Percentiles rank a stretch among this genome's conserved stretches.
These are phyloP conservation scores for Porites australiensis DNA, from an alignment of 64 coral and sea anemone species.

Conservation along the genomic window DNA sequence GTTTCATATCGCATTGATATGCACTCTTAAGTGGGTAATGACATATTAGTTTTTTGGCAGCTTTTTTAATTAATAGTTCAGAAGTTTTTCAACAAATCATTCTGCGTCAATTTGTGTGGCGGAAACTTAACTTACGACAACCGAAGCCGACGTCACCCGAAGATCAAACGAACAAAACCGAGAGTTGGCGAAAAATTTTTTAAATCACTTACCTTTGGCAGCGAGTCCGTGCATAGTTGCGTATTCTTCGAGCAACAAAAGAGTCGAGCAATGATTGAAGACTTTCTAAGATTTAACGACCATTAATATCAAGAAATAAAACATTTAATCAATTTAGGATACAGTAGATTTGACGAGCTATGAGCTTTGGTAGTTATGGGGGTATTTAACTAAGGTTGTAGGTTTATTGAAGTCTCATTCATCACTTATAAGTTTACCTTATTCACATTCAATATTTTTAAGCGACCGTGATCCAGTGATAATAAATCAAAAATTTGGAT, in stretches of 20 bases:
- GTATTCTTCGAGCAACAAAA: background rate
- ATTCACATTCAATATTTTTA: too few relatives aligned
- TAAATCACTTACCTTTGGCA: background rate
- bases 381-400: too few relatives aligned
- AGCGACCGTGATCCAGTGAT: too few relatives aligned
- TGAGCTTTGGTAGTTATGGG: too few relatives aligned
- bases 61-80: background rate
- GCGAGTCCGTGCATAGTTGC: background rate
- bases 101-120: conserved; percentile 1
- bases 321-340: too few relatives aligned
- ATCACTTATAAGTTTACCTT: too few relatives aligned
- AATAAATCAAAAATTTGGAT: too few relatives aligned
- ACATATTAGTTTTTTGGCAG: background rate
- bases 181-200: background rate
- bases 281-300: background rate
- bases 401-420: too few relatives aligned
- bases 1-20: conserved; percentile 22
- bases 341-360: too few relatives aligned
- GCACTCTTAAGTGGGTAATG: conserved; percentile 1
- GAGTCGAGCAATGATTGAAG: background rate
- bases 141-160: background rate
- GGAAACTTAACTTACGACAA: background rate
- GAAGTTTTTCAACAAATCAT: background rate
- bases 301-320: too few relatives aligned
- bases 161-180: conserved; percentile 1